Base-by-base conservation (phyloP, 2,797 vertebrate genomes). In the Rhinichthys osculus region DNA sequence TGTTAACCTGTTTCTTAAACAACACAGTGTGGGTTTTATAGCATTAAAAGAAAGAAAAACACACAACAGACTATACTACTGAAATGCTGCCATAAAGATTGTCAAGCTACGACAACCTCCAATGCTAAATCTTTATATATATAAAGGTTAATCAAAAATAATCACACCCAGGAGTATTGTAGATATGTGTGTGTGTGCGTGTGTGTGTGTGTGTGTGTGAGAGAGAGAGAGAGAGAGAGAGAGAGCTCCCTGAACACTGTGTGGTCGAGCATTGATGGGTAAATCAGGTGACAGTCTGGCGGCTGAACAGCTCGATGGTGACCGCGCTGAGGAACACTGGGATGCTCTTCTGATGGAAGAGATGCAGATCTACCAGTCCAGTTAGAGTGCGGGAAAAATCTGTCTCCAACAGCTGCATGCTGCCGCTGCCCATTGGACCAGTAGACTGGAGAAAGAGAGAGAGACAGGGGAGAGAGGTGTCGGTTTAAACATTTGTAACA, bases 321-420 rank as follows among this genome's bases (percentile, higher is more conserved):
- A 96, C 92, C 0, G 95, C 92, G 0, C 95, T 95, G 54, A 95
- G 94, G 92, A 96, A 96, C 7, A 96, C 98, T 0, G 98, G 98
- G 91, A 99, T 98, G 95, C 98, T 99, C 94, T 98, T 97, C 94
- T 99, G 98, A 78, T 93, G 96, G 85, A 95, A 95, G 82, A 99
- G 95, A 84, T 99, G 98, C 7, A 99, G 96, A 0, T 96, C 93
- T 0, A 99, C 96, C 89, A 99, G 95, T 81, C 97, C 97, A 0
- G 81, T 92, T 81, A 98, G 92, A 0, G 96, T 97, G 57, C 93
- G 93, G 0, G 98, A 98, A 88, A 98, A 99, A 84, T 97, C 96
- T 0, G 97, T 99, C 90, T 99, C 98, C 93, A 96, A 94, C 74
- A 96, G 93, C 87, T 95, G 94, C 93, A 96, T 96, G 88, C 85